Percentiles rank a stretch among this genome's conserved stretches.
phyloP scores from a whole-genome alignment of 2,888 invertebrate genomes.

The Archips crataeganus region DNA sequence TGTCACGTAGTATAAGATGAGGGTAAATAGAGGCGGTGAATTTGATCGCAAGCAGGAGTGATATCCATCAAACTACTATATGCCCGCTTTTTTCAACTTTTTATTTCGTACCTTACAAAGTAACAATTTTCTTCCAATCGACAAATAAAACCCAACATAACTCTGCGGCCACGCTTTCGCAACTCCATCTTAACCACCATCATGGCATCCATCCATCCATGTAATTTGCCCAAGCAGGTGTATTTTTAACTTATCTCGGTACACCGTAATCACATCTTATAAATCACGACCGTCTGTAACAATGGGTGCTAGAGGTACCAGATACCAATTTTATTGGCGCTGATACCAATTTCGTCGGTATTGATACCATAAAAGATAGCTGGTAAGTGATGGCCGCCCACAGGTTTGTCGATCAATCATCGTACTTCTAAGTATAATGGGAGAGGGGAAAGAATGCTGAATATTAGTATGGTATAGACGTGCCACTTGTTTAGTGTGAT shows the following conservation, averaged over 20 bases:
- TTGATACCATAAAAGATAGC: slow-evolving; percentile 33
- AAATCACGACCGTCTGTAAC: slow-evolving; percentile 36
- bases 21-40: no score
- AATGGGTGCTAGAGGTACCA: slow-evolving; percentile 35
- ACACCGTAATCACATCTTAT: slow-evolving; percentile 19
- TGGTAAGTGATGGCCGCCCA: slow-evolving; percentile 34
- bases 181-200: neutral
- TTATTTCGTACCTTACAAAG: neutral
- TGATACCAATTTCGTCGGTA: slow-evolving; percentile 38
- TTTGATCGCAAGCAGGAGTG: no score
- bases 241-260: slow-evolving; percentile 25
- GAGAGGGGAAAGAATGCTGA: neutral
- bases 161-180: neutral
- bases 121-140: neutral
- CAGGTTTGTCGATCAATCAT: slow-evolving; percentile 34
- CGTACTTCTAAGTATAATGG: slow-evolving; percentile 3
- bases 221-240: slow-evolving; percentile 32
- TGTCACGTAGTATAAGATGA: no score
- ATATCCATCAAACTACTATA: no score
- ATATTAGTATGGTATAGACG: slow-evolving; percentile 1
- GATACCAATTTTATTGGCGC: slow-evolving; percentile 41
- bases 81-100: neutral
- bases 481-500: neutral
- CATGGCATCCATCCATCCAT: slow-evolving; percentile 2
- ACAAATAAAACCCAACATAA: neutral